Evolutionary conservation across 2,888 invertebrate genomes (phyloP).

Genomic region (Eupsilia transversa): DNA sequence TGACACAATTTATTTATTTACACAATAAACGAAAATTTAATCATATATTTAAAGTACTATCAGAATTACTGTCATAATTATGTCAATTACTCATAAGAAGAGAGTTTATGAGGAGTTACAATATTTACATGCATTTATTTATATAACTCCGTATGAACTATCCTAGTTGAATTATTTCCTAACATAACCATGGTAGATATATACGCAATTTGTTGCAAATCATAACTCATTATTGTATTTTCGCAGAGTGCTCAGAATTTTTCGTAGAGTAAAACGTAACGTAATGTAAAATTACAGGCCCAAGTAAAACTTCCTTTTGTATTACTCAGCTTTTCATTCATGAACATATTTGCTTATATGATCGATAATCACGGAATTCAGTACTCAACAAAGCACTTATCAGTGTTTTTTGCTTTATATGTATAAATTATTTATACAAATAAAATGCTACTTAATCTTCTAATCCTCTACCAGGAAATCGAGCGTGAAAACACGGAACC

Average conservation of each 20-base stretch:
- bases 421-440: conserved; percentile 17
- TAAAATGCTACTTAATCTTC: conserved; percentile 29
- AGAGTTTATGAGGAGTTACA: no score
- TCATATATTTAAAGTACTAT: neutral
- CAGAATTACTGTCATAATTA: no score
- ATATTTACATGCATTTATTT: neutral
- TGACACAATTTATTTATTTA: neutral
- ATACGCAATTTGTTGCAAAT: neutral
- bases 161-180: neutral
- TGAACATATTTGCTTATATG: neutral
- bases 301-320: neutral
- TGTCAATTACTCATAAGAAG: neutral
- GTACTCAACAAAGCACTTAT: conserved; percentile 20
- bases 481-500: neutral
- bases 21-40: neutral
- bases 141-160: neutral
- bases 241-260: neutral
- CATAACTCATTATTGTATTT: neutral
- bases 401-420: neutral
- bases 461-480: conserved; percentile 37
- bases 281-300: neutral
- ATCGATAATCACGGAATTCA: conserved; percentile 10
- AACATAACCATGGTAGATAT: neutral
- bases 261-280: neutral
- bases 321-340: neutral